Base-by-base conservation (phyloP, 2,888 invertebrate genomes). In the Anthophora plumipes region DNA sequence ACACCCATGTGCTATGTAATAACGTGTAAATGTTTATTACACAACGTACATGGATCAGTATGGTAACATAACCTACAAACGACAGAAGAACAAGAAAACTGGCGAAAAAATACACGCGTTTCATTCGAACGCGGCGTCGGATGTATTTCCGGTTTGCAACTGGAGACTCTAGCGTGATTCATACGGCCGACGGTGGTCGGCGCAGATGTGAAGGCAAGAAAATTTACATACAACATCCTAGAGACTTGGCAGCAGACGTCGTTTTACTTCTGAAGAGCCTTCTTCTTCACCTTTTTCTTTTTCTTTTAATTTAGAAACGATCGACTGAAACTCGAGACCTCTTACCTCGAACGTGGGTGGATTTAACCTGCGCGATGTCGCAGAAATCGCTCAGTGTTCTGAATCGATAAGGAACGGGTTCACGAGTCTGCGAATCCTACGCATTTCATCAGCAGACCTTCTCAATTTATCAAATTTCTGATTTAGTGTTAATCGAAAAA, bases 71-170 rank as follows among this genome's bases (percentile, higher is more conserved):
- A 25, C 12, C 8, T 46, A 31, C 17, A 41, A 39, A 14, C 41
- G 17, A 31, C 20, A 46, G 39, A 22, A 14, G 20, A 66, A 48
- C 9, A 25, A 54, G 31, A 48, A 20, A 11, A n/a, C n/a, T 7
- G 9, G 8, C 9, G 48, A 48, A 22, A n/a, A 55, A 55, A 46
- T 66, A n/a, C 54, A 14, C 37, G 54, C 9, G 70, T 63, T 84
- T 77, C 73, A 70, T 82, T 73, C 57, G 67, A 76, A 64, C 41
- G 66, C 41, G 60, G 52, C 61, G 46, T 75, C 73, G 69, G 68
- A 83, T 75, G 72, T 68, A 82, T 85, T 85, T 87, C 86, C 87
- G 79, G 83, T 83, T 87, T 70, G 77, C 83, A 79, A 85, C 80
- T 63, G 79, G 73, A 77, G 85, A 84, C 80, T 54, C 70, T 50